Conservation (phyloP, 2,113 vertebrate genomes). For the Origma solitaria region DNA sequence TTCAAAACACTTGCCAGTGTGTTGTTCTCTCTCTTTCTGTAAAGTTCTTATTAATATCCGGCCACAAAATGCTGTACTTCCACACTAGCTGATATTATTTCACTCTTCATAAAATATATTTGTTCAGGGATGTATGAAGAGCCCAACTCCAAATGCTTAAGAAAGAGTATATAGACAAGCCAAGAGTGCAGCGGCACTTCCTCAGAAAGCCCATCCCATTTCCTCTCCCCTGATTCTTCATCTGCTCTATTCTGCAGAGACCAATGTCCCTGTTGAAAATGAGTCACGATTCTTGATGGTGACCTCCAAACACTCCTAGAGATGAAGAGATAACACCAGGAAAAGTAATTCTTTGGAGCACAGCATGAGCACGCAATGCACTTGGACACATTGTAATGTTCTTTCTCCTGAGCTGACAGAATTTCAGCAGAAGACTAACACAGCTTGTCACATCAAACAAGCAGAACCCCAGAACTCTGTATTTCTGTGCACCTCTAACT, state of each 20-base stretch:
- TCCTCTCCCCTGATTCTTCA: not conserved
- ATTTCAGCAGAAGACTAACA: not conserved
- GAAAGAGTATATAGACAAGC: not conserved
- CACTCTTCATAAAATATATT: not conserved
- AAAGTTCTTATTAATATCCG: not conserved
- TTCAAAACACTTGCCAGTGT: not conserved
- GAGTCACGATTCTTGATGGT: not conserved
- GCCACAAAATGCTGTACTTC: not conserved
- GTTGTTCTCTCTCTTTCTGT: not conserved
- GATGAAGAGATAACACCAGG: not conserved
- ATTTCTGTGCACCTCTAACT: not conserved
- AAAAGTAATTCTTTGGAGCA: not conserved
- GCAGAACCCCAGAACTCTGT: not conserved
- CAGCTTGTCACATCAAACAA: not conserved
- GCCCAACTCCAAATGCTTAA: not conserved
- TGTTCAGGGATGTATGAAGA: not conserved
- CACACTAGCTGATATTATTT: not conserved
- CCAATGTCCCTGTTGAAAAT: not conserved
- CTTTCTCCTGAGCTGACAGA: not conserved
- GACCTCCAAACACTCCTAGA: not conserved
- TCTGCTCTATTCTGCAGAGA: not conserved
- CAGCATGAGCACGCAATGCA: fast-evolving
- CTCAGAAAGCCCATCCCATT: not conserved
- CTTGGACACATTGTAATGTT: fast-evolving
- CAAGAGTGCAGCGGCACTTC: not conserved